phyloP scores from a whole-genome alignment of 2,888 invertebrate genomes.

The Xestia ashworthii region DNA sequence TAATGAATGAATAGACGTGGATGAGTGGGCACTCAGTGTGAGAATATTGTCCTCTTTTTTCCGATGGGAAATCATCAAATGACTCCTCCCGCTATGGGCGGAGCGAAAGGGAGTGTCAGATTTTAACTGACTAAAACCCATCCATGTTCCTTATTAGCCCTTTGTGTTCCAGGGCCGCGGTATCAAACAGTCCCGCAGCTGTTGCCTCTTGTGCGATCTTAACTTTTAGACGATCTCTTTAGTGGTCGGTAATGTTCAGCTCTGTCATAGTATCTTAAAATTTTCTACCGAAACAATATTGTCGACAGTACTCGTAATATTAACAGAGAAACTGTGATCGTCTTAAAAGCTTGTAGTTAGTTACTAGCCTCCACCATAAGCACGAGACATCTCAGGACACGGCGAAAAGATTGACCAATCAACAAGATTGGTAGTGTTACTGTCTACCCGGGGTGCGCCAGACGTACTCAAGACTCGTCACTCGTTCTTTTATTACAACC shows the following conservation, averaged over 20 bases:
- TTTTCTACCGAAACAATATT: not conserved
- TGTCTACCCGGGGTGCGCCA: constrained; percentile 19
- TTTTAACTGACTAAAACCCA: no score
- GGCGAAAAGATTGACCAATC: constrained; percentile 12
- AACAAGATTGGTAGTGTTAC: constrained; percentile 22
- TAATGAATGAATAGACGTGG: not conserved
- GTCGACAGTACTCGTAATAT: not conserved
- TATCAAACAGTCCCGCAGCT: no score
- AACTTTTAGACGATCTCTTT: not conserved
- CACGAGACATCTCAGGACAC: not conserved
- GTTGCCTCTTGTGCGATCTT: not conserved
- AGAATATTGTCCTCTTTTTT: not conserved
- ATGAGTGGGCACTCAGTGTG: not conserved
- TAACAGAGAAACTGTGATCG: not conserved
- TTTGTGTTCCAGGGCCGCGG: no score
- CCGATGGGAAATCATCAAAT: no score
- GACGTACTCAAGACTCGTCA: constrained; percentile 25
- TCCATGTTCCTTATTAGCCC: no score
- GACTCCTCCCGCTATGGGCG: no score
- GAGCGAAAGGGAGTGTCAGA: no score
- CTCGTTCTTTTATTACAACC: constrained; percentile 31
- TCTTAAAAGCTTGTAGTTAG: not conserved
- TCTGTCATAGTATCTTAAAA: not conserved
- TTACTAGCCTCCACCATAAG: not conserved
- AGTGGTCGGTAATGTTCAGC: not conserved